Evolutionary conservation across 1,140 invertebrate genomes (phyloP).

Genomic region (Heliconius hermathena): DNA sequence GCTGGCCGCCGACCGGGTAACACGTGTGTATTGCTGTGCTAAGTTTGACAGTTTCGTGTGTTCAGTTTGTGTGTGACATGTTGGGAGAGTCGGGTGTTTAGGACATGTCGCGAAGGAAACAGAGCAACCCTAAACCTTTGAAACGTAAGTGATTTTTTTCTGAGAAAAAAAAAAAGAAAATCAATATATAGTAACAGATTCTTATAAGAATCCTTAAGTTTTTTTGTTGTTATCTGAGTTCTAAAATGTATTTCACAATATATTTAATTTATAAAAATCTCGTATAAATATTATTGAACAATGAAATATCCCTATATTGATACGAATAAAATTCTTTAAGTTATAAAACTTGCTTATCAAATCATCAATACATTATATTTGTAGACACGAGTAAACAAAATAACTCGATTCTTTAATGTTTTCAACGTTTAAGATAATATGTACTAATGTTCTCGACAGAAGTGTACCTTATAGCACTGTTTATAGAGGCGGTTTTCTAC

Average conservation of each 20-base stretch:
- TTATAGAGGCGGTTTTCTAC: background rate
- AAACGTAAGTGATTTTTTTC: slow-evolving; percentile 80
- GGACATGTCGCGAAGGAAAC: slow-evolving; percentile 84
- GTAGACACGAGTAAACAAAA: slow-evolving; percentile 1
- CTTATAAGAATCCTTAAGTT: background rate
- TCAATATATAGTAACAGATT: background rate
- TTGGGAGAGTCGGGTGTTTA: slow-evolving; percentile 56
- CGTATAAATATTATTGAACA: background rate
- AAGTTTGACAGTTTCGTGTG: slow-evolving; percentile 54
- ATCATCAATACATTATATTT: slow-evolving; percentile 5
- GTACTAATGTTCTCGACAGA: background rate
- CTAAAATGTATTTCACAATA: background rate
- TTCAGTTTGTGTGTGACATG: slow-evolving; percentile 65
- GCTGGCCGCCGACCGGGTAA: slow-evolving; percentile 45
- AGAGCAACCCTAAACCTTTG: slow-evolving; percentile 84
- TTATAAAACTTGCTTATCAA: slow-evolving; percentile 1
- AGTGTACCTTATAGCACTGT: background rate
- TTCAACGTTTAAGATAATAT: slow-evolving; percentile 9
- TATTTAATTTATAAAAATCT: background rate
- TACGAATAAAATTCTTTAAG: background rate
- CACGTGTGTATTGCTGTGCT: slow-evolving; percentile 41
- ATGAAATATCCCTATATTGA: background rate
- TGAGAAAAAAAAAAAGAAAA: background rate
- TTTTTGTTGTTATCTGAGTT: background rate
- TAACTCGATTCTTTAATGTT: slow-evolving; percentile 9